Evolutionary conservation across 2,888 invertebrate species (phyloP).

Genomic region (Hyposoter dolosus): DNA sequence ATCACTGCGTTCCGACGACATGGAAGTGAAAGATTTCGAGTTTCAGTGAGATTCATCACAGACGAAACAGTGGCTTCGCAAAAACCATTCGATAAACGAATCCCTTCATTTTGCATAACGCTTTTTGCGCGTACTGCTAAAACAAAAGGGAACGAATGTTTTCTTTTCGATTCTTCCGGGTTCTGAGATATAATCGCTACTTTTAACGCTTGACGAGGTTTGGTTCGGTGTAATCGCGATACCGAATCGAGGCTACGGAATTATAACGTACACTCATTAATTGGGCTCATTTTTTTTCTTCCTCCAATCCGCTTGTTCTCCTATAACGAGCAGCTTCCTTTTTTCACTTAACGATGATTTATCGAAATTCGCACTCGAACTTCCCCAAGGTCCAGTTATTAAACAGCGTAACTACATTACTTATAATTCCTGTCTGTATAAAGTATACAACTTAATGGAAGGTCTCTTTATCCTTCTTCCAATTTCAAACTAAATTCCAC

Average conservation of each 20-base stretch:
- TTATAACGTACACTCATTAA: constrained; percentile 54
- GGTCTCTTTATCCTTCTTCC: background rate
- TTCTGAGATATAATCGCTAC: constrained; percentile 57
- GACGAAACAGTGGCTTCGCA: background rate
- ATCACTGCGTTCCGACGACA: background rate
- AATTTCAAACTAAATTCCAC: background rate
- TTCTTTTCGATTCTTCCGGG: constrained; percentile 53
- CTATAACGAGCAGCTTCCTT: constrained; percentile 18
- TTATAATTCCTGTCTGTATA: background rate
- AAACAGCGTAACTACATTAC: constrained; percentile 2
- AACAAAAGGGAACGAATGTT: constrained; percentile 6
- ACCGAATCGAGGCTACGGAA: constrained; percentile 63
- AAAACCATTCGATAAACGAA: background rate
- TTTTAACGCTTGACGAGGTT: constrained; percentile 60
- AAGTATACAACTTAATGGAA: too few species aligned
- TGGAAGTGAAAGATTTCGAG: background rate
- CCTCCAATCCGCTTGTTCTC: constrained; percentile 5
- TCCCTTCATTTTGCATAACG: background rate
- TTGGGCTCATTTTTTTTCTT: constrained; percentile 53
- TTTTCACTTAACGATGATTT: constrained; percentile 52
- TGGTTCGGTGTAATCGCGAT: constrained; percentile 58
- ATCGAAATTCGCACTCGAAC: constrained; percentile 48
- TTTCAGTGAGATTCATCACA: background rate
- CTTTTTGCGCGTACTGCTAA: background rate
- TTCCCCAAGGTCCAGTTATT: background rate